Conservation (phyloP, 2,797 vertebrate species). For the Saguinus oedipus region DNA sequence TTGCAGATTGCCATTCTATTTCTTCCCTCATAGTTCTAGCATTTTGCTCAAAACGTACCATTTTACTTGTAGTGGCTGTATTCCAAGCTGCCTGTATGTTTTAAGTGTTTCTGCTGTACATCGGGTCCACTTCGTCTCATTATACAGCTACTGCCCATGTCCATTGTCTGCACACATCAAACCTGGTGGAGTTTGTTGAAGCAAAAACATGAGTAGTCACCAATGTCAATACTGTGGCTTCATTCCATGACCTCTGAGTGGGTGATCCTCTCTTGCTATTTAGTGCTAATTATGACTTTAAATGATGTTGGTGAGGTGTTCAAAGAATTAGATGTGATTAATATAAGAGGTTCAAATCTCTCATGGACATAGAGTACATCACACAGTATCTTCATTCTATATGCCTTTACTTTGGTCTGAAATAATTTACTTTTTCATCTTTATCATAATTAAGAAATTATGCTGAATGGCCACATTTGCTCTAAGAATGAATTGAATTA, state of each 20-base stretch:
- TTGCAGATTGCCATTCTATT: background rate
- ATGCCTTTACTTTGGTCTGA: constrained; percentile 45
- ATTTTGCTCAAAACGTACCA: background rate
- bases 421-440: constrained; percentile 59
- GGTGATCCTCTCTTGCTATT: constrained; percentile 5
- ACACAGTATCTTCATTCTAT: background rate
- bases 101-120: background rate
- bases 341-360: constrained; percentile 36
- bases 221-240: constrained; percentile 39
- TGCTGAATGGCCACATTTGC: constrained; percentile 60
- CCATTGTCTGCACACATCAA: background rate
- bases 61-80: background rate
- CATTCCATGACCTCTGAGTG: constrained; percentile 35
- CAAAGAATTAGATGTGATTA: constrained; percentile 63
- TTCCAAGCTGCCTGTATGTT: background rate
- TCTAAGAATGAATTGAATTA: constrained; percentile 52
- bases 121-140: background rate
- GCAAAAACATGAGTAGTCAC: constrained; percentile 3
- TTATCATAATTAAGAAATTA: constrained; percentile 67
- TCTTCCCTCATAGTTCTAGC: background rate
- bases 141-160: background rate
- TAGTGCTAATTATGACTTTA: constrained; percentile 64
- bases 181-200: constrained; percentile 30
- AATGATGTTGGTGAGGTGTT: constrained; percentile 51
- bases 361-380: background rate